Base-by-base conservation (phyloP, 1,140 invertebrate species). In the Fopius arisanus region DNA sequence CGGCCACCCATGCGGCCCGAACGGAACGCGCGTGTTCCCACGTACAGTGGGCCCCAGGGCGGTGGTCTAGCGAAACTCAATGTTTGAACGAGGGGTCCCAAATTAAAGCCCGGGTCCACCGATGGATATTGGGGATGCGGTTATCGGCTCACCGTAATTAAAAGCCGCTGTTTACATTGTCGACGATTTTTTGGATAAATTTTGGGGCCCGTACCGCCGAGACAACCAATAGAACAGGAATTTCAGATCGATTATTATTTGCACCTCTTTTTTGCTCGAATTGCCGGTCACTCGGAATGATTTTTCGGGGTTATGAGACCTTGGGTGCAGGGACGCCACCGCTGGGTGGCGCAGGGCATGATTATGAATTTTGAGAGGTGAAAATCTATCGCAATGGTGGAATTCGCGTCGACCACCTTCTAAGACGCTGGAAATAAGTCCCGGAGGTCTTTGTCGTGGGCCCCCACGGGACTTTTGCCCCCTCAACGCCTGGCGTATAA, bases 41-140 rank as follows among this genome's bases (percentile, higher is more conserved):
- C 68, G 68, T 70, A 54, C 19, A 29, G 28, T 37, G 40, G n/a
- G 43, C 68, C 68, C 62, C 26, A 19, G 48, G 43, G 68, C 68
- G 68, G 68, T 54, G 43, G 68, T 70, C 68, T 70, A 70, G 68
- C 29, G 28, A 68, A 65, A 31, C 33, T 68, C 6, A n/a, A 48
- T 12, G 6, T 19, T 48, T 23, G 23, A 70, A 37, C 28, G 43
- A 70, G 51, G 59, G 51, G 26, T 21, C 28, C 62, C 62, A 65
- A 65, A 65, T 65, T 65, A 65, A 65, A 33, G 62, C 14, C 23
- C 54, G 7, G 26, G 29, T 31, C 62, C n/a, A 33, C 29, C n/a
- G 62, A 14, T 29, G 62, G 28, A 33, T 33, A 33, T 19, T 16
- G 26, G 33, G 26, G 62, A 65, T 65, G 29, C n/a, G 29, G 23